Evolutionary conservation across 2,113 vertebrate genomes (phyloP), one percentile per base, ranked within the genome.

Genomic region (Emydocephalus ijimae): DNA sequence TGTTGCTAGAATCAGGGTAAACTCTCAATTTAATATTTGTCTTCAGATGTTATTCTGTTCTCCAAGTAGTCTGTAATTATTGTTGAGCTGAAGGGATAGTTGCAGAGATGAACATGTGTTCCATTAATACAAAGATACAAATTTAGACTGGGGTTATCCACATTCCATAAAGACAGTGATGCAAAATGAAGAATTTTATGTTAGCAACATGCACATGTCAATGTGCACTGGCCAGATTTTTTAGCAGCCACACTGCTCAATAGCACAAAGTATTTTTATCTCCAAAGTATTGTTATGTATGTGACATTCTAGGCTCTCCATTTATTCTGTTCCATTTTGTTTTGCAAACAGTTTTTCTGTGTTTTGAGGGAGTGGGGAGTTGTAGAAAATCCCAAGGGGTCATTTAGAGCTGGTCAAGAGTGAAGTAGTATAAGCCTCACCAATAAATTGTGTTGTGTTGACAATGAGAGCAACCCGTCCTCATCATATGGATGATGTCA

Each of bases 401-500:
- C 34, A 81, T 81, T 81, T 81, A 81, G 69, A 39, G 34, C 34
- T 81, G 69, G 18, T 81, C 69, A 81, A 39, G 69, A 39, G 18
- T 1, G 12, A 81, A 81, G 69, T 34, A 20, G 7, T 20, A 39
- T 39, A 74, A 74, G 18, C 39, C 34, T 81, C 74, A 81, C 74
- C 74, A 81, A 81, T 81, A 43, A 81, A 81, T 39, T 43, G 3
- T 81, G 18, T 43, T 81, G 74, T 21, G 6, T 43, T 81, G 34
- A 43, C 34, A 43, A 81, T 81, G 74, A 18, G 34, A 81, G 3
- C 74, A 81, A 81, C 34, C 74, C 34, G 43, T 43, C 34, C 74
- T 43, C 7, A 96, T 93, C n/a, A 96, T 95, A 96, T 93, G 34
- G 74, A 93, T 95, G 94, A 96, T 94, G 94, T 59, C 87, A 92